Evolutionary conservation across 2,888 invertebrate species (phyloP), one percentile per base, ranked within the genome.

Genomic region (Agonum fuliginosum): DNA sequence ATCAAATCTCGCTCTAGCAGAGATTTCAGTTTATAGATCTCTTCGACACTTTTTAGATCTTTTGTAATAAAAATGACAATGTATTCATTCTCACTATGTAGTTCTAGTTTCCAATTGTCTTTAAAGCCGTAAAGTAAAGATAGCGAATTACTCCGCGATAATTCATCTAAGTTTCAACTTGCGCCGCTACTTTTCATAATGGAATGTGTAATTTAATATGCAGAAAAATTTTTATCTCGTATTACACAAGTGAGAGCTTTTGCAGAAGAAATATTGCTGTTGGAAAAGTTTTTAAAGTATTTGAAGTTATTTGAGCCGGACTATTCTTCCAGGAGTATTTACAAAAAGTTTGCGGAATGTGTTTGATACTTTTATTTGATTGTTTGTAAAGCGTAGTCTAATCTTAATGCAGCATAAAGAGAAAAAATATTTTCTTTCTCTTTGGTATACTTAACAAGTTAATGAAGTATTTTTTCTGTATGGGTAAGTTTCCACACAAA

Each of bases 181-280:
- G 27, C 8, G 37, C 10, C 12, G 12, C n/a, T n/a, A 37, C 8
- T 37, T 10, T 37, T 37, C 22, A 24, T 54, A 54, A 54, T 54
- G 54, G 54, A 54, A 54, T 54, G 19, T 54, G 54, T 54, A 54
- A 54, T 54, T 22, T 54, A 54, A 54, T 54, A 54, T 54, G 54
- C 54, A 54, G 54, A 24, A 54, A 54, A 17, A 46, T 3, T 37
- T 67, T 20, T 67, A 37, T 67, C 30, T 34, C 54, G 54, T 27
- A 24, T 54, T 54, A 27, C 54, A 12, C 54, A 54, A 54, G 54
- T 54, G 54, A 54, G 54, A 54, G 54, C 54, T 54, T 54, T 54
- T 24, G 54, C 24, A 54, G 12, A 54, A 54, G 54, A 54, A 54
- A 54, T 54, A 54, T 54, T 54, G 54, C 54, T 24, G 22, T 54